These are phyloP conservation scores for cat (Felis catus) DNA, from an alignment of 2,113 vertebrate species.

Conservation along the genomic window DNA sequence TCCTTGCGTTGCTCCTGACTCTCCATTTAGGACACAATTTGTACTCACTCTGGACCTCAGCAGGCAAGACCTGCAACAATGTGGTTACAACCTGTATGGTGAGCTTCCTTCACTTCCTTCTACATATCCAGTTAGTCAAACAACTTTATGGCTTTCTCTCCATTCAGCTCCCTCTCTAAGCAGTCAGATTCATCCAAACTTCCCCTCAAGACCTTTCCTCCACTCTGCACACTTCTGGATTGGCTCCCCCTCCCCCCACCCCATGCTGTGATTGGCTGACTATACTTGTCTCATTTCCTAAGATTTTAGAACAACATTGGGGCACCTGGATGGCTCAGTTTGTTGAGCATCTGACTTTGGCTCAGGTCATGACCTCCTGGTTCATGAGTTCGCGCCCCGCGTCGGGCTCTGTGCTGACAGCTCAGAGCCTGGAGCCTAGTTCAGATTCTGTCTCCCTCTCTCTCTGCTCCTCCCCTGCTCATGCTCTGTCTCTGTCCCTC, in stretches of 20 bases:
- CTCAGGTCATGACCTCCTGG: too few relatives aligned
- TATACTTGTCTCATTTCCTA: neutral
- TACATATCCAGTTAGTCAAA: neutral
- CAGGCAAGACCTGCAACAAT: neutral
- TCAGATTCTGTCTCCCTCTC: too few relatives aligned
- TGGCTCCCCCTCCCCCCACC: fast-evolving
- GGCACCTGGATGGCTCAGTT: too few relatives aligned
- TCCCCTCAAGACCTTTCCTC: neutral
- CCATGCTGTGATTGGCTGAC: neutral
- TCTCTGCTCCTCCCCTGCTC: too few relatives aligned
- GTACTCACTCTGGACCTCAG: neutral
- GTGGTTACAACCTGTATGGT: neutral
- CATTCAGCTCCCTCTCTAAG: neutral
- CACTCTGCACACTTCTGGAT: neutral
- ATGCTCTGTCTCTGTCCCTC: too few relatives aligned
- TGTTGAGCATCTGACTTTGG: too few relatives aligned
- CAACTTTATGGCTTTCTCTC: neutral
- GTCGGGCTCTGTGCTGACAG: too few relatives aligned
- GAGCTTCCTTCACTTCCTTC: neutral
- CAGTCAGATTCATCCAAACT: neutral
- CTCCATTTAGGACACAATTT: neutral
- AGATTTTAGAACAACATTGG: neutral
- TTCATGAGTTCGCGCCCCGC: too few relatives aligned
- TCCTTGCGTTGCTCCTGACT: neutral
- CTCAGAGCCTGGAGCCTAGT: too few relatives aligned